Percentiles rank a stretch among this genome's conserved stretches.
These are phyloP conservation scores for Macrobrachium rosenbergii DNA, from an alignment of 1,140 invertebrate species.

Conservation along the genomic window DNA sequence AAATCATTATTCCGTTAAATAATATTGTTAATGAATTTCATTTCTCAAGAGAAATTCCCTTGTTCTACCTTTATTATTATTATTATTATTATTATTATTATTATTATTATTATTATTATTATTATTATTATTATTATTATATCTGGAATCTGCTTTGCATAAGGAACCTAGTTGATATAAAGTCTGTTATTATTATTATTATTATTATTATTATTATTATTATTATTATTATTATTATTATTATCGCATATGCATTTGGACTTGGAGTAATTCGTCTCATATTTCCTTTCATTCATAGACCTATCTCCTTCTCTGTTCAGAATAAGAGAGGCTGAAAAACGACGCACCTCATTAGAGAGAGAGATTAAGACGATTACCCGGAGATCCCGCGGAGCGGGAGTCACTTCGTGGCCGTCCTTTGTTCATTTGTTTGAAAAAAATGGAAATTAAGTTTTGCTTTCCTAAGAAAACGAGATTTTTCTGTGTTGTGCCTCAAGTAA, in stretches of 20 bases:
- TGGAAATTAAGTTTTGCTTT: no score
- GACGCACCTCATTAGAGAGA: neutral
- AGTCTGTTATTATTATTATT: slow-evolving; percentile 4
- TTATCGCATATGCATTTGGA: neutral
- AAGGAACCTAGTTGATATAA: no score
- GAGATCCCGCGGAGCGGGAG: no score
- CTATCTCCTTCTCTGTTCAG: neutral
- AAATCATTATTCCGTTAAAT: no score
- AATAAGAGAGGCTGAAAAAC: neutral
- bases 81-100: slow-evolving; percentile 35
- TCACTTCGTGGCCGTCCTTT: no score
- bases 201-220: slow-evolving; percentile 21
- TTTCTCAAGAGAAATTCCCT: no score
- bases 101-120: slow-evolving; percentile 20
- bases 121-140: slow-evolving; percentile 23
- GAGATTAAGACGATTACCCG: neutral
- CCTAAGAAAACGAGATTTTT: no score
- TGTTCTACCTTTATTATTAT: neutral
- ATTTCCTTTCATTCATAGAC: neutral
- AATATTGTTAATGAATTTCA: no score
- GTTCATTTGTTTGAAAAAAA: no score
- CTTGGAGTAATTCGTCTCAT: neutral
- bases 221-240: slow-evolving; percentile 11
- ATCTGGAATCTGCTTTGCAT: no score
- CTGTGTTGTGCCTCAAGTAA: no score